Conservation (phyloP, 2,888 invertebrate species). For the Pheosia tremula region DNA sequence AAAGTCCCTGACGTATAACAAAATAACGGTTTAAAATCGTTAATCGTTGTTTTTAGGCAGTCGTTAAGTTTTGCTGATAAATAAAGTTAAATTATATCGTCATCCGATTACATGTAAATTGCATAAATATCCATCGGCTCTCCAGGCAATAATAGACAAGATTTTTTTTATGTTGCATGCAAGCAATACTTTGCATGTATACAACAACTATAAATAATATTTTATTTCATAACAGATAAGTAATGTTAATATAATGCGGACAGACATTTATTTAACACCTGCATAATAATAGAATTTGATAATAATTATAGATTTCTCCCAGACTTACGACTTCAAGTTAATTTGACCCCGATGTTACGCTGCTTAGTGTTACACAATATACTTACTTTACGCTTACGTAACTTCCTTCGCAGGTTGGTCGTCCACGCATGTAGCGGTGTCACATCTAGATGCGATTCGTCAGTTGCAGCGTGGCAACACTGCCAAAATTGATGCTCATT, state of each 20-base stretch:
- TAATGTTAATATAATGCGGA: slow-evolving; percentile 4
- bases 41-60: background rate
- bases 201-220: background rate
- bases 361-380: background rate
- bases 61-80: too few relatives aligned
- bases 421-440: slow-evolving; percentile 66
- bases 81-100: background rate
- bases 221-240: background rate
- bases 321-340: slow-evolving; percentile 5
- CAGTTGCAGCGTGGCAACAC: slow-evolving; percentile 48
- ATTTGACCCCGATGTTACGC: slow-evolving; percentile 6
- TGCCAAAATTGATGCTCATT: slow-evolving; percentile 11
- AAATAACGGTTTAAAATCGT: background rate
- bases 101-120: background rate
- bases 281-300: slow-evolving; percentile 1
- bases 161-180: too few relatives aligned
- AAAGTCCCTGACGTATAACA: background rate
- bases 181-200: background rate
- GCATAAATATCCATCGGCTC: background rate
- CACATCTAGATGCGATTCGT: slow-evolving; percentile 72
- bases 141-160: background rate
- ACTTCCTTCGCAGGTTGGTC: slow-evolving; percentile 59
- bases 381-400: background rate
- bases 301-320: slow-evolving; percentile 7
- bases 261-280: background rate